phyloP scores from a whole-genome alignment of 2,113 vertebrate genomes.

The Miniopterus natalensis region DNA sequence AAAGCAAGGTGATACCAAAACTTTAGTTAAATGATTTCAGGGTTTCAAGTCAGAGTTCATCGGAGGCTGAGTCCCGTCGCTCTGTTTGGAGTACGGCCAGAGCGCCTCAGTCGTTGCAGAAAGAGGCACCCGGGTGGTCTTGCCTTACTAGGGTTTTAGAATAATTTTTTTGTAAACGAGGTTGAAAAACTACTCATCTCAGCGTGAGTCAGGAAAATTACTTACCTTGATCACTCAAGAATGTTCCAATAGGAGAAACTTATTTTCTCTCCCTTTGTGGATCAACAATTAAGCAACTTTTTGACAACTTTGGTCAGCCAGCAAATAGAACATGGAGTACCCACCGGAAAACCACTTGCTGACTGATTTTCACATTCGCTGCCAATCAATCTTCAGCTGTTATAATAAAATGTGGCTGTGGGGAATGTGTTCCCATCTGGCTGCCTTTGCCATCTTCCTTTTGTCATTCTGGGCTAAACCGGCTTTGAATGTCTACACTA shows the following conservation, averaged over 20 bases:
- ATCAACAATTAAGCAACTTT: conserved; percentile 23
- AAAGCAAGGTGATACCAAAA: not conserved
- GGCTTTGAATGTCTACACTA: not conserved
- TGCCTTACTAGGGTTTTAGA: not conserved
- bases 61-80: not conserved
- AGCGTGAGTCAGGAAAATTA: conserved; percentile 36
- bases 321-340: not conserved
- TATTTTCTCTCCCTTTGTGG: not conserved
- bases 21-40: not conserved
- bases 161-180: not conserved
- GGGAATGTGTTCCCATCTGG: not conserved
- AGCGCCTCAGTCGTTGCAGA: not conserved
- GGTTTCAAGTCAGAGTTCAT: not conserved
- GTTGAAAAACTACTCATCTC: not conserved
- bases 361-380: not conserved
- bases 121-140: not conserved
- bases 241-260: not conserved
- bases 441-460: not conserved
- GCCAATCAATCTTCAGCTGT: not conserved
- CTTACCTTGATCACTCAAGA: not conserved
- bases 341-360: not conserved
- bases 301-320: not conserved
- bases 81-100: not conserved
- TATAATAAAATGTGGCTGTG: not conserved
- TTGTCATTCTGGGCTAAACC: not conserved